Base-by-base conservation (phyloP, 1,140 invertebrate species). In the Macrostomum lignano region DNA sequence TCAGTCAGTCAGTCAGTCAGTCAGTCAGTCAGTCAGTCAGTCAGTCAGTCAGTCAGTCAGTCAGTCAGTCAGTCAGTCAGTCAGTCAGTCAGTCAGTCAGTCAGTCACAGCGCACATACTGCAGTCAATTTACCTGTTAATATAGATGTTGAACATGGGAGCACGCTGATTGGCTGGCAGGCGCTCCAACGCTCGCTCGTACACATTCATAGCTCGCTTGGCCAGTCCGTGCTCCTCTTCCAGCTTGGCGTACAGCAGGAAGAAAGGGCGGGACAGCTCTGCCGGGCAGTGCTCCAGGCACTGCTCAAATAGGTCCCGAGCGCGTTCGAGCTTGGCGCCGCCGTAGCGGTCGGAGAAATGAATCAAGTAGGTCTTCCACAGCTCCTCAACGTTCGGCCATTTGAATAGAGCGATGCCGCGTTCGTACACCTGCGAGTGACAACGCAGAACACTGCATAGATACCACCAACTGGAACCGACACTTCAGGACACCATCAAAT, bases 301-400 rank as follows among this genome's bases (percentile, higher is more conserved):
- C 50, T 98, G 88, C 55, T 96, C 88, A 66, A 98, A 96, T 24
- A 98, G 66, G 67, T 98, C 91, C 46, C 88, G 64, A 0, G 81
- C 74, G 53, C 91, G 65, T 61, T 98, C 91, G 30, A 98, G 60
- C 62, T 98, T 96, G 3, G 69, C 68, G 2, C 88, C 88, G 17
- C 74, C 77, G 55, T 63, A 98, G 43, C 88, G 67, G 38, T 72
- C 71, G 30, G 96, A 68, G 58, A 98, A 98, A 59, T 96, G 96
- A 2, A 72, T 76, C 13, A 98, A 61, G 59, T 98, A 98, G 1
- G 79, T 86, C 51, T 93, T 91, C 91, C 91, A 98, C 45, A 98
- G 84, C 49, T 96, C 88, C 58, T 73, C 94, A 2, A 96, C 86
- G 65, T 93, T 86, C 1, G 91, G 91, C 91, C 91, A 98, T 53